Conservation (phyloP, 92 coral and sea anemone genomes). For the Paramuricea clavata region DNA sequence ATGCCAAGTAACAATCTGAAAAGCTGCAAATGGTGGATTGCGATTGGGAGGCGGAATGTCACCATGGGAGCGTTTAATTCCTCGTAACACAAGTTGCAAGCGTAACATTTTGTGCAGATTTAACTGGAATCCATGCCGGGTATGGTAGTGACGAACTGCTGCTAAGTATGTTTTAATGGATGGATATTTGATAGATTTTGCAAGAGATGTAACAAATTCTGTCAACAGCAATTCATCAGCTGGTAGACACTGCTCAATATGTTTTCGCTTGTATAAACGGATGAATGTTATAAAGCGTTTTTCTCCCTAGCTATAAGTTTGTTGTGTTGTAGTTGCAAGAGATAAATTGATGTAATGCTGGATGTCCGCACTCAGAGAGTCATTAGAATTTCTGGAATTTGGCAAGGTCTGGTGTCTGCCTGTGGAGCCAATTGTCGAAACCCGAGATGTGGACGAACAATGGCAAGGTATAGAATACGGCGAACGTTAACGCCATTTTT, state of each 20-base stretch:
- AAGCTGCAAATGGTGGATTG: slow-evolving; percentile 36
- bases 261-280: slow-evolving; percentile 37
- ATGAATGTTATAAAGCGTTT: slow-evolving; percentile 55
- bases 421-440: slow-evolving; percentile 21
- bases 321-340: slow-evolving; percentile 61
- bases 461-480: background rate
- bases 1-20: slow-evolving; percentile 55
- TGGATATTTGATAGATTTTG: background rate
- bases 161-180: background rate
- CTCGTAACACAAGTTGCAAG: slow-evolving; percentile 59
- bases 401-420: background rate
- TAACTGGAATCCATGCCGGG: slow-evolving; percentile 48
- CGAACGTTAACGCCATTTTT: no score
- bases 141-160: slow-evolving; percentile 42
- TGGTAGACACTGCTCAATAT: background rate
- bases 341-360: background rate
- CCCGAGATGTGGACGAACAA: background rate
- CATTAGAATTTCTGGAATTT: background rate
- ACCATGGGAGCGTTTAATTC: slow-evolving; percentile 52
- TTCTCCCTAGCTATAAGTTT: slow-evolving; percentile 59
- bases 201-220: background rate
- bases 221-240: background rate
- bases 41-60: slow-evolving; percentile 66
- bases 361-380: background rate
- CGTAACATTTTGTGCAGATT: slow-evolving; percentile 31